These are phyloP conservation scores for Catostomus latipinnis DNA, from an alignment of 2,797 vertebrate species.

Conservation along the genomic window DNA sequence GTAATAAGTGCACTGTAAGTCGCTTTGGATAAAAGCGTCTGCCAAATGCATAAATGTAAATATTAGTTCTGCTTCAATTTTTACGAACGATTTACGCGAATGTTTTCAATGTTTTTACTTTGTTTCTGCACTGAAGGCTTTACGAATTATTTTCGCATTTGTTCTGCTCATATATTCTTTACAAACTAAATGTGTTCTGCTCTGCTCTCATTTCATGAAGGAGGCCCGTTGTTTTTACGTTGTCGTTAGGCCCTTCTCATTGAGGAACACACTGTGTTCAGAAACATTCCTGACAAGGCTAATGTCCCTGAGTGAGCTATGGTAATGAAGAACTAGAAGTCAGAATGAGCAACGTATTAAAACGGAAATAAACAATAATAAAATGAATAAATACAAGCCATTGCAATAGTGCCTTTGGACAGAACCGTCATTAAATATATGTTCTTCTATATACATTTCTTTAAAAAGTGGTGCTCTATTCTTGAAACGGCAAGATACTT, in stretches of 20 bases:
- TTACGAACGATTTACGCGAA: neutral
- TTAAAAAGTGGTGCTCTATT: conserved; percentile 53
- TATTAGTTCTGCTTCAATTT: neutral
- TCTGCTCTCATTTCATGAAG: neutral
- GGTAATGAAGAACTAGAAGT: conserved; percentile 39
- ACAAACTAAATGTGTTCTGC: neutral
- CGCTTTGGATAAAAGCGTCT: too few species aligned
- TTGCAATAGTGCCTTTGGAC: conserved; percentile 61
- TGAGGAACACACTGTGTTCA: conserved; percentile 55
- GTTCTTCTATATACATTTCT: conserved; percentile 57
- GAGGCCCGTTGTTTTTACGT: neutral
- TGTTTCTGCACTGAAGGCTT: too few species aligned
- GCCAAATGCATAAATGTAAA: too few species aligned
- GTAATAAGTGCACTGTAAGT: too few species aligned
- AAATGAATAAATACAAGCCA: conserved; percentile 62
- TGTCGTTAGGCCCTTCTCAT: conserved; percentile 10
- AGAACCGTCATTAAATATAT: conserved; percentile 59
- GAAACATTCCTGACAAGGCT: conserved; percentile 60
- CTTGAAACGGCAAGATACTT: neutral
- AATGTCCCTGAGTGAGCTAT: conserved; percentile 64
- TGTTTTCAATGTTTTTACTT: neutral
- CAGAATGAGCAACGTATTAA: conserved; percentile 31
- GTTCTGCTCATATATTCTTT: too few species aligned
- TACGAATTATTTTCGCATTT: too few species aligned
- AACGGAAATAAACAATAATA: conserved; percentile 23